phyloP scores from a whole-genome alignment of 1,140 invertebrate genomes.

The Drosophila triauraria region DNA sequence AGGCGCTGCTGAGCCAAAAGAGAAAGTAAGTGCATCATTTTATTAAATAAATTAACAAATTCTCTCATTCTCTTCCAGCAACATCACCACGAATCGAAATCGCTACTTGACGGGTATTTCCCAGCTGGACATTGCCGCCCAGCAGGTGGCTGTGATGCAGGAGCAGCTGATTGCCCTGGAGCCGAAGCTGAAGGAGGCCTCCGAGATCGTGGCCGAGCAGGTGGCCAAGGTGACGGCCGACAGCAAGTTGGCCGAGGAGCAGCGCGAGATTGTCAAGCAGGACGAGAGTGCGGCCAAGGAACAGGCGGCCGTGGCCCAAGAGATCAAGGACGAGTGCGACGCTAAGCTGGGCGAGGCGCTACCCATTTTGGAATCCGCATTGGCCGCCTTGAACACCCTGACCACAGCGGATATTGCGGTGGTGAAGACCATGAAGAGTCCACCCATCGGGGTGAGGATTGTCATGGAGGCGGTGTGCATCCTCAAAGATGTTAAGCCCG shows the following conservation, averaged over 20 bases:
- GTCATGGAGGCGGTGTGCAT: slow-evolving; percentile 99
- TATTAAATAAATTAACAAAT: not conserved
- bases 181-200: slow-evolving; percentile 94
- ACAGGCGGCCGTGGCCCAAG: slow-evolving; percentile 91
- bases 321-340: slow-evolving; percentile 98
- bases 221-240: slow-evolving; percentile 89
- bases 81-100: slow-evolving; percentile 87
- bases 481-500: slow-evolving; percentile 89
- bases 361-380: slow-evolving; percentile 95
- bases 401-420: slow-evolving; percentile 96
- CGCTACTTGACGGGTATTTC: slow-evolving; percentile 95
- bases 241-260: slow-evolving; percentile 88
- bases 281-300: slow-evolving; percentile 90
- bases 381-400: slow-evolving; percentile 95
- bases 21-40: slow-evolving; percentile 86
- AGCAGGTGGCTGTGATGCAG: slow-evolving; percentile 94
- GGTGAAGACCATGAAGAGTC: slow-evolving; percentile 99
- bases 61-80: slow-evolving; percentile 74
- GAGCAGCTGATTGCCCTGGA: slow-evolving; percentile 93
- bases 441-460: slow-evolving; percentile 95
- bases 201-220: slow-evolving; percentile 87
- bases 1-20: slow-evolving; percentile 92
- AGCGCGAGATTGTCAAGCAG: slow-evolving; percentile 84
- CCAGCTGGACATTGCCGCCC: slow-evolving; percentile 93
- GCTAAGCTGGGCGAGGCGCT: slow-evolving; percentile 96